Percentiles rank a stretch among this genome's conserved stretches.
These are phyloP conservation scores for Eupleurogrammus muticus DNA, from an alignment of 2,797 vertebrate species.

Conservation along the genomic window DNA sequence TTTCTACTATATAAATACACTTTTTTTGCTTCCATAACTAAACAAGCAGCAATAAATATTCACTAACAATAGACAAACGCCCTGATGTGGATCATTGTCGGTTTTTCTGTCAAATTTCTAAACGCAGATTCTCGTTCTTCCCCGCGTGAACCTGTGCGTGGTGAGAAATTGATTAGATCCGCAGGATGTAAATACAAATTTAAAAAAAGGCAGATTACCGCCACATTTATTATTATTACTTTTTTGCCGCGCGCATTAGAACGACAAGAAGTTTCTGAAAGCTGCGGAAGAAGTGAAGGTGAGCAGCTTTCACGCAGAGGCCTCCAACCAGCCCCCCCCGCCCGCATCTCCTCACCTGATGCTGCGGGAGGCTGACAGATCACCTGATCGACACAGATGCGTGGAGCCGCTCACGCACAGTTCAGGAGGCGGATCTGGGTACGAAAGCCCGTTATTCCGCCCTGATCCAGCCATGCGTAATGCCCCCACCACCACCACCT, in stretches of 20 bases:
- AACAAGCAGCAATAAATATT: background rate
- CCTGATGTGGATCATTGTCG: background rate
- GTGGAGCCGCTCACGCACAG: background rate
- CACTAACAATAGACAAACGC: too few species aligned
- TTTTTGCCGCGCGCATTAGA: too few species aligned
- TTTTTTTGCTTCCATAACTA: background rate
- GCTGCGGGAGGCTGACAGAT: background rate
- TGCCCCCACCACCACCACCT: too few species aligned
- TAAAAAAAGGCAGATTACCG: too few species aligned
- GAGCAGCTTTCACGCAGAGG: too few species aligned
- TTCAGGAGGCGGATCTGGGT: slow-evolving; percentile 12
- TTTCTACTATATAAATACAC: too few species aligned
- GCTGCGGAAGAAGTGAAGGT: too few species aligned
- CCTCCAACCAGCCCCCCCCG: too few species aligned
- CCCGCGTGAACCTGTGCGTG: background rate
- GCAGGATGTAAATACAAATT: background rate
- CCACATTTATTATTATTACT: too few species aligned
- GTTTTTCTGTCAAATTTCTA: too few species aligned
- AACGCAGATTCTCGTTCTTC: background rate
- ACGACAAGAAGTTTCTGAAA: too few species aligned
- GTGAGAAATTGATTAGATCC: background rate
- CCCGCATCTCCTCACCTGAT: slow-evolving; percentile 19
- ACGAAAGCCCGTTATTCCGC: background rate
- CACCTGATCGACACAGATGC: background rate
- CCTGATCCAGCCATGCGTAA: too few species aligned